A percentile compares a stretch with the other conserved stretches of the same genome.
Conservation (phyloP, 2,888 invertebrate species). For the Brenthis daphne region DNA sequence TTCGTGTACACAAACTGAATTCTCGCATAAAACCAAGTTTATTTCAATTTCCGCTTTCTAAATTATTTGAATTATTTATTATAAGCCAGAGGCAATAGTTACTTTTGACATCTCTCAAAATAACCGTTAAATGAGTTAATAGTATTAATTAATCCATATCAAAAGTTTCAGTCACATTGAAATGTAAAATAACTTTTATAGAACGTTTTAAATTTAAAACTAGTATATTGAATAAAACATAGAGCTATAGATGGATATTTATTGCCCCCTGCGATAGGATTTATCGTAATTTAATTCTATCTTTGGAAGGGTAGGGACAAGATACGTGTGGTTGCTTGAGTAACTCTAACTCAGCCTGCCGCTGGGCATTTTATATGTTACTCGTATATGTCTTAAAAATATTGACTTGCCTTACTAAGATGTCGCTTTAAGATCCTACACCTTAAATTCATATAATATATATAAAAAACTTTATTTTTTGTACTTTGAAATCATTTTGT, state of each 20-base stretch:
- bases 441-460: too few species aligned
- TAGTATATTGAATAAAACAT: conserved; percentile 8
- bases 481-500: too few species aligned
- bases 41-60: conserved; percentile 39
- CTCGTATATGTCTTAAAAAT: too few species aligned
- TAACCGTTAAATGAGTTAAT: too few species aligned
- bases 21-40: conserved; percentile 42
- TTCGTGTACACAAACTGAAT: conserved; percentile 57
- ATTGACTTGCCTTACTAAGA: too few species aligned
- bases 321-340: conserved; percentile 10
- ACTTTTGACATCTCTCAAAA: conserved; percentile 1
- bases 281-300: conserved; percentile 20
- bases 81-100: not conserved
- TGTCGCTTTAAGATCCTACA: too few species aligned
- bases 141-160: too few species aligned
- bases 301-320: conserved; percentile 14
- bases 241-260: conserved; percentile 7
- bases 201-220: not conserved
- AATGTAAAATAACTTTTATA: not conserved
- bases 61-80: conserved; percentile 3
- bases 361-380: not conserved
- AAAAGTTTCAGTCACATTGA: not conserved
- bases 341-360: conserved; percentile 9
- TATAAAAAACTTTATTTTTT: too few species aligned
- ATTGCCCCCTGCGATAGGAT: conserved; percentile 9